A percentile compares a stretch with the other conserved stretches of the same genome.
phyloP scores from a whole-genome alignment of 2,113 vertebrate genomes.

The Aptenodytes forsteri region DNA sequence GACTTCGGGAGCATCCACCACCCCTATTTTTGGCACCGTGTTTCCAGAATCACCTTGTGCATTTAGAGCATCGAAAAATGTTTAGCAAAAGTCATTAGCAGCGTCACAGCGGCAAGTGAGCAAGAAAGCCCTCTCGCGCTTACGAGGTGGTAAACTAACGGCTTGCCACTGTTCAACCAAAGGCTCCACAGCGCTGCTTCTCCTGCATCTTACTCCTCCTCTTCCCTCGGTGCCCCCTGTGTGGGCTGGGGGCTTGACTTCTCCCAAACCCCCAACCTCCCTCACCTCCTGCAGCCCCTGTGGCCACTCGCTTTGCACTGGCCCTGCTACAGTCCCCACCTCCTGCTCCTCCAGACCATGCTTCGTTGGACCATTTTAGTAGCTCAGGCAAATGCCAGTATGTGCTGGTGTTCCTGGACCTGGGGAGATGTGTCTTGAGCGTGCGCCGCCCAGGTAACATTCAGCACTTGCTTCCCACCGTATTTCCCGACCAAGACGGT shows the following conservation, averaged over 20 bases:
- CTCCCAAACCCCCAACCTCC: background rate
- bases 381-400: background rate
- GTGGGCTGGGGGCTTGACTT: background rate
- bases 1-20: background rate
- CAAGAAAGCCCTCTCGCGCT: background rate
- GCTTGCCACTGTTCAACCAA: background rate
- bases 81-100: background rate
- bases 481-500: background rate
- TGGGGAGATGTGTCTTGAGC: background rate
- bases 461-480: background rate
- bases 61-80: background rate
- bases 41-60: background rate
- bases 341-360: background rate
- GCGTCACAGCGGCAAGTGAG: background rate
- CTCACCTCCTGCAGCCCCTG: background rate
- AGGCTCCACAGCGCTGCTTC: background rate
- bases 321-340: background rate
- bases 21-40: background rate
- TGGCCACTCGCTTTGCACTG: background rate
- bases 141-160: background rate
- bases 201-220: background rate
- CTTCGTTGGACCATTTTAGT: background rate
- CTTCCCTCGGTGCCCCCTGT: background rate
- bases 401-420: background rate
- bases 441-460: fast-evolving